Evolutionary conservation across 1,140 invertebrate genomes (phyloP).

Genomic region (Dryas iulia): DNA sequence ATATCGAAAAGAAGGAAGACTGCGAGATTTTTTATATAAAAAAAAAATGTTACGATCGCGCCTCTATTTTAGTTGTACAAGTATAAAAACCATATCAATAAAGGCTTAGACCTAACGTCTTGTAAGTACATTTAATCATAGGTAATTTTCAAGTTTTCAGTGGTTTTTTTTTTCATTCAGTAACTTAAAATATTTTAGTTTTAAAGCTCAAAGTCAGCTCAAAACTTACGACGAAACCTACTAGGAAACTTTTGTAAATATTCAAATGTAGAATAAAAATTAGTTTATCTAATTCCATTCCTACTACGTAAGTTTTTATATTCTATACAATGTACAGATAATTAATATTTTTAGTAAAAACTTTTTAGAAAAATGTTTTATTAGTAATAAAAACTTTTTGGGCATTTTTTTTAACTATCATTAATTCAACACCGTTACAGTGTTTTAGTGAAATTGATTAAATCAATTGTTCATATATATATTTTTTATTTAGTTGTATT

Average conservation of each 20-base stretch:
- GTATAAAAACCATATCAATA: conserved; percentile 30
- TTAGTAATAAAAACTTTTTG: conserved; percentile 14
- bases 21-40: background rate
- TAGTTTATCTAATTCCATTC: conserved; percentile 63
- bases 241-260: conserved; percentile 61
- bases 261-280: conserved; percentile 37
- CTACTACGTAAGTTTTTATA: conserved; percentile 62
- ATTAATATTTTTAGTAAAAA: conserved; percentile 43
- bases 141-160: conserved; percentile 12
- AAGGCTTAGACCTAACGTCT: conserved; percentile 21
- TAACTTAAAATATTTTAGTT: conserved; percentile 51
- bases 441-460: conserved; percentile 27
- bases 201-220: conserved; percentile 75
- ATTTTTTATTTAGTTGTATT: background rate
- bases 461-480: conserved; percentile 17
- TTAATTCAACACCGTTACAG: conserved; percentile 7
- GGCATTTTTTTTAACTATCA: conserved; percentile 11
- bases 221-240: conserved; percentile 55
- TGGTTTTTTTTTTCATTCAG: conserved; percentile 1
- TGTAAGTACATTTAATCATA: conserved; percentile 35
- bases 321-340: conserved; percentile 57
- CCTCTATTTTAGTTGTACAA: background rate
- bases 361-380: conserved; percentile 36
- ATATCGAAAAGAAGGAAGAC: background rate
- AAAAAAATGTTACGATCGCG: background rate